Base-by-base conservation (phyloP, 2,888 invertebrate species). In the Gnatocerus cornutus region DNA sequence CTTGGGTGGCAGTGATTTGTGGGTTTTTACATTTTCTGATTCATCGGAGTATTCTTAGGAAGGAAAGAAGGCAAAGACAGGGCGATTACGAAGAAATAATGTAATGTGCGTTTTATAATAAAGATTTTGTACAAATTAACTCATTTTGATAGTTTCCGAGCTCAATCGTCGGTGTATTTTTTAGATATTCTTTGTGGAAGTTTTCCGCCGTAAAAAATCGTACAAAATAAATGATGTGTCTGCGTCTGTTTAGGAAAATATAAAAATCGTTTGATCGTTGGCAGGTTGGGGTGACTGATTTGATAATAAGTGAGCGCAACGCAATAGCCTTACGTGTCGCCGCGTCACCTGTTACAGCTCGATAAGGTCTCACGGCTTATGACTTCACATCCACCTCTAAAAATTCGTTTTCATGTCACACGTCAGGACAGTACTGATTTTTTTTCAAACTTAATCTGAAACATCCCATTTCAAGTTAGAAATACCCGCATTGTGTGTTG, bases 11-110 rank as follows among this genome's bases (percentile, higher is more conserved):
- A 0, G 71, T 85, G 4, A 14, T 84, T 0, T 85, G 87, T 62
- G 85, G 87, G 6, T 58, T 88, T 4, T 48, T 77, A 0, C 88
- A 88, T 74, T 79, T 86, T 12, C 71, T 86, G 14, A 73, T 87
- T 12, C 86, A 88, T 72, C 74, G 83, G 53, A 78, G 80, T 13
- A 58, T 73, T 41, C 61, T 76, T 10, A 29, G 52, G 13, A 13
- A 21, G 10, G 10, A 43, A n/a, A 16, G 37, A n/a, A 53, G 14
- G 3, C 9, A 33, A n/a, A 37, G 9, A 16, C 7, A 14, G n/a
- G 6, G 7, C 1, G 39, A 55, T 29, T 55, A 55, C 39, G 55
- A 37, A 29, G 30, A 12, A 16, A 52, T 50, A 9, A 10, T 12
- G 3, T 46, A 46, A 46, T 7, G 30, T 39, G 5, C 6, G 13